Conservation (phyloP, 2,888 invertebrate species). For the Carpatolechia fugitivella region DNA sequence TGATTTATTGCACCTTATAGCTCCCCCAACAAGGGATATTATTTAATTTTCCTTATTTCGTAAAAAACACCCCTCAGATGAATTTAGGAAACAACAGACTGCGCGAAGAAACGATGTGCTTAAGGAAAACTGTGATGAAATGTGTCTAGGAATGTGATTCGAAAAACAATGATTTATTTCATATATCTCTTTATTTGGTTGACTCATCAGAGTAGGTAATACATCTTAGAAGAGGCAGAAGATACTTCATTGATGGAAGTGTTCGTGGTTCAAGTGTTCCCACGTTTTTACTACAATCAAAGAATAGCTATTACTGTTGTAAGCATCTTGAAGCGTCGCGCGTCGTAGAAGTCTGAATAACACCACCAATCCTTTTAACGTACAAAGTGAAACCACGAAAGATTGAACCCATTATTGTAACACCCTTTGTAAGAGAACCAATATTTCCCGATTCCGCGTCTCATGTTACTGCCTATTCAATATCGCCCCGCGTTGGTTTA, state of each 20-base stretch:
- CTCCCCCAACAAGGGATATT: slow-evolving; percentile 12
- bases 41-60: slow-evolving; percentile 18
- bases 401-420: slow-evolving; percentile 1
- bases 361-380: too few relatives aligned
- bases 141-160: too few relatives aligned
- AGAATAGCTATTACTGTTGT: too few relatives aligned
- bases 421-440: slow-evolving; percentile 14
- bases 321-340: too few relatives aligned
- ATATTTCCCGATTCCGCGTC: slow-evolving; percentile 6
- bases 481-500: slow-evolving; percentile 29
- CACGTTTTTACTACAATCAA: too few relatives aligned
- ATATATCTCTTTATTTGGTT: too few relatives aligned
- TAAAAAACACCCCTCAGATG: slow-evolving; percentile 1
- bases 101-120: neutral
- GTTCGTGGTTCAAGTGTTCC: too few relatives aligned
- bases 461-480: slow-evolving; percentile 15
- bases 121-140: neutral
- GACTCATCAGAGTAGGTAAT: too few relatives aligned
- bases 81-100: slow-evolving; percentile 1
- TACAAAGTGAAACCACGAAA: neutral
- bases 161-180: too few relatives aligned
- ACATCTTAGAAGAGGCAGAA: too few relatives aligned
- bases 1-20: slow-evolving; percentile 18
- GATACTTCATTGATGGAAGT: too few relatives aligned
- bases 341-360: too few relatives aligned